phyloP scores from a whole-genome alignment of 2,113 vertebrate species.

The Chrysemys picta region DNA sequence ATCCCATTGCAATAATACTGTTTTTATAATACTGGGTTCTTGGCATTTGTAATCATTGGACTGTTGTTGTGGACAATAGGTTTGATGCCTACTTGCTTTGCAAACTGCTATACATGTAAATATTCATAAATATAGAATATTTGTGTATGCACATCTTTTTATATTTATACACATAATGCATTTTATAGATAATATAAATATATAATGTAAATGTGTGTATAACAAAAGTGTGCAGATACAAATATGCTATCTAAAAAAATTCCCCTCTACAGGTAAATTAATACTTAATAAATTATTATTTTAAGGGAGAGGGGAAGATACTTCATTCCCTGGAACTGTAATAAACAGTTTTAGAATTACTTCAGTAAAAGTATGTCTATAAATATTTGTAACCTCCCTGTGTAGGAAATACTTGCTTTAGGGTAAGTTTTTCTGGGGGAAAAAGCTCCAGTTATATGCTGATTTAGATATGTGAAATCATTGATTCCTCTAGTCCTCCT shows the following conservation, averaged over 20 bases:
- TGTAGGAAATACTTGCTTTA: background rate
- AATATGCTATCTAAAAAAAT: background rate
- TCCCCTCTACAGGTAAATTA: background rate
- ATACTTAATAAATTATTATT: background rate
- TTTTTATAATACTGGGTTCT: slow-evolving; percentile 14
- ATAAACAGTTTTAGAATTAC: background rate
- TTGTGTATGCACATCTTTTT: background rate
- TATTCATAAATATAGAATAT: slow-evolving; percentile 28
- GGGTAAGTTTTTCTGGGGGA: background rate
- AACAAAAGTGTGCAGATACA: background rate
- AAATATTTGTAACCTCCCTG: background rate
- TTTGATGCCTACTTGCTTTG: slow-evolving; percentile 40
- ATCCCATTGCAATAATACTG: background rate
- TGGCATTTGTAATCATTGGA: background rate
- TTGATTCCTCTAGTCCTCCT: background rate
- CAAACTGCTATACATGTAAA: slow-evolving; percentile 30
- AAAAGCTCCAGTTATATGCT: background rate
- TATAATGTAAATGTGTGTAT: slow-evolving; percentile 32
- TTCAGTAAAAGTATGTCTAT: background rate
- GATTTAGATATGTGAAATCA: background rate
- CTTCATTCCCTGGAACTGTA: background rate
- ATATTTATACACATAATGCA: background rate
- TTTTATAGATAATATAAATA: background rate
- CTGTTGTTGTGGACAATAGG: background rate
- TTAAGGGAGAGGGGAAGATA: background rate